Evolutionary conservation across 1,140 invertebrate species (phyloP), one percentile per base, ranked within the genome.

Genomic region (Andrena cerasifolii): DNA sequence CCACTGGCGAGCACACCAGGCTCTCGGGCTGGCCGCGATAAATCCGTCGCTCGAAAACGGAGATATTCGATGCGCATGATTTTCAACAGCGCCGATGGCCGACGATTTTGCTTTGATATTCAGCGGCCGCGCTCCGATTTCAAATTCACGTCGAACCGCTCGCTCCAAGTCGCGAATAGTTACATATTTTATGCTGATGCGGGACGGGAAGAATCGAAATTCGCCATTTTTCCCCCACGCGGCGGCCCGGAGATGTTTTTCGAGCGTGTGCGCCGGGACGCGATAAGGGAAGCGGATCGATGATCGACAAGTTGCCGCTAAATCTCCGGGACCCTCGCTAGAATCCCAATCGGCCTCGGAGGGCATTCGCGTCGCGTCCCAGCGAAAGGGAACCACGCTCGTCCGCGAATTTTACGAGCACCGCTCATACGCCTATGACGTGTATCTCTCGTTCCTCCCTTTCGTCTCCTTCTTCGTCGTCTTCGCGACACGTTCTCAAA

Each of bases 101-200:
- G 24, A 68, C 53, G 40, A 75, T 75, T 47, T 36, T 47, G 63
- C 47, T 36, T 61, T 33, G 63, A 76, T 76, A 68, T 67, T 67
- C 73, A 26, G 10, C 7, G 40, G 43, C 36, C 21, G 24, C 40
- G 28, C 3, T 24, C 14, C 51, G 36, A 36, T 68, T 76, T 76
- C 28, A 59, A 47, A 76, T 76, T 76, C 73, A 68, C 40, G n/a
- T 8, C 28, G 36, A 45, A 33, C 14, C 54, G 43, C 2, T 18
- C 26, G 36, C 12, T 21, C 40, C 40, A 54, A 68, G 31, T 33
- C 28, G 40, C 73, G 63, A 58, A 67, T 68, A 58, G 63, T 58
- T 76, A 47, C 73, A 76, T 76, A 59, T 76, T 67, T 76, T 68
- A 76, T 68, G 63, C 45, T 53, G 24, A 65, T 8, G 21, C 28